phyloP scores from a whole-genome alignment of 2,888 invertebrate species.

The Xylota sylvarum region DNA sequence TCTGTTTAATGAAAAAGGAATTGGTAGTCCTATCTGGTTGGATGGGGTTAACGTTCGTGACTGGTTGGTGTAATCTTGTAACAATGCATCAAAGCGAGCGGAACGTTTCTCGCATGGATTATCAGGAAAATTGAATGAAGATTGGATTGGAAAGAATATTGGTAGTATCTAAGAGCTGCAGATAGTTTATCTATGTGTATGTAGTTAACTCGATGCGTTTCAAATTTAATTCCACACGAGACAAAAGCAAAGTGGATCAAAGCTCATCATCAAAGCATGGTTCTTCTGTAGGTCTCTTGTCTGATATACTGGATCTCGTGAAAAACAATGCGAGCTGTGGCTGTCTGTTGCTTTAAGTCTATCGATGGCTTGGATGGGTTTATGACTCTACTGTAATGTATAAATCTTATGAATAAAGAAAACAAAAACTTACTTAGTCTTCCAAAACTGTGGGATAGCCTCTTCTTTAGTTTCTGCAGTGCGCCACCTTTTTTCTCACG shows the following conservation, averaged over 20 bases:
- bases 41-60: neutral
- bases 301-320: too few relatives aligned
- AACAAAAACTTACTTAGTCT: slow-evolving; percentile 93
- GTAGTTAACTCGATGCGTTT: too few relatives aligned
- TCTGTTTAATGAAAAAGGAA: slow-evolving; percentile 25
- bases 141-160: neutral
- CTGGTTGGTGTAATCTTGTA: slow-evolving; percentile 11
- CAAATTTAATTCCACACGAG: too few relatives aligned
- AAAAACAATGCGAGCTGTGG: too few relatives aligned
- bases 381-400: too few relatives aligned
- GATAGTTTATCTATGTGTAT: too few relatives aligned
- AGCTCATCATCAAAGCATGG: too few relatives aligned
- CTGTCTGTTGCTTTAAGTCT: too few relatives aligned
- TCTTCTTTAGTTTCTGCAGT: slow-evolving; percentile 97
- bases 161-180: neutral
- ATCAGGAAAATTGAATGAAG: neutral
- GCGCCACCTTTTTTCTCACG: slow-evolving; percentile 96
- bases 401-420: too few relatives aligned
- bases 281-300: too few relatives aligned
- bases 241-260: too few relatives aligned
- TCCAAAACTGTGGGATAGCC: slow-evolving; percentile 98
- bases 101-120: neutral
- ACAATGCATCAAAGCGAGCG: slow-evolving; percentile 3
- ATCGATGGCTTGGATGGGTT: too few relatives aligned
- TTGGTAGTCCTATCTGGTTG: slow-evolving; percentile 7